phyloP scores from a whole-genome alignment of 2,797 vertebrate genomes.

The Scyliorhinus canicula region DNA sequence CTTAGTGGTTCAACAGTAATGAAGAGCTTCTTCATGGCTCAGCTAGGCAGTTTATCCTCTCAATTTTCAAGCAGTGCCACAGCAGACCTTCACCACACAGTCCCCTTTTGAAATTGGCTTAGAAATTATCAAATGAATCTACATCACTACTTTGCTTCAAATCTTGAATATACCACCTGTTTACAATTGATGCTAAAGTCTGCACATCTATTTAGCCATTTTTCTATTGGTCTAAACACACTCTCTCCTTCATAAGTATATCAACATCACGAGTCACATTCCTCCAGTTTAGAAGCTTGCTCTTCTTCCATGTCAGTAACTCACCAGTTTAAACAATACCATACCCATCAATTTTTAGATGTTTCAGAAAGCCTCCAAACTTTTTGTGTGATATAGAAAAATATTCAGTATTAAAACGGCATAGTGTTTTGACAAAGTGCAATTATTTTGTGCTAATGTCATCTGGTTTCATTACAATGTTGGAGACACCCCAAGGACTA shows the following conservation, averaged over 20 bases:
- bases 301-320: neutral
- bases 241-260: neutral
- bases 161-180: constrained; percentile 15
- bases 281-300: constrained; percentile 16
- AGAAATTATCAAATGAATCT: constrained; percentile 23
- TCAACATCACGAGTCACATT: neutral
- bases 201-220: constrained; percentile 5
- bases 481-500: constrained; percentile 32
- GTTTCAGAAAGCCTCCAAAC: constrained; percentile 28
- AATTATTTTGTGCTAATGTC: constrained; percentile 38
- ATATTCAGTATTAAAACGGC: constrained; percentile 33
- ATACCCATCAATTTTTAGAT: constrained; percentile 7
- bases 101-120: constrained; percentile 46
- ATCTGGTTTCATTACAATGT: constrained; percentile 27
- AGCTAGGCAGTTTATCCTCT: constrained; percentile 83
- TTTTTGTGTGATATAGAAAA: constrained; percentile 34
- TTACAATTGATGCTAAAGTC: constrained; percentile 14
- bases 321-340: constrained; percentile 11
- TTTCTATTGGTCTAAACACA: neutral
- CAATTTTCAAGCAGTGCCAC: constrained; percentile 53
- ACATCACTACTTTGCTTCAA: neutral
- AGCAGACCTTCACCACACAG: constrained; percentile 58
- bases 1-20: constrained; percentile 71
- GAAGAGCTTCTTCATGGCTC: constrained; percentile 81
- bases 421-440: constrained; percentile 34